Percentiles rank a stretch among this genome's conserved stretches.
Evolutionary conservation across 23 tunicate genomes (phyloP).

Genomic region (Halocynthia roretzi): DNA sequence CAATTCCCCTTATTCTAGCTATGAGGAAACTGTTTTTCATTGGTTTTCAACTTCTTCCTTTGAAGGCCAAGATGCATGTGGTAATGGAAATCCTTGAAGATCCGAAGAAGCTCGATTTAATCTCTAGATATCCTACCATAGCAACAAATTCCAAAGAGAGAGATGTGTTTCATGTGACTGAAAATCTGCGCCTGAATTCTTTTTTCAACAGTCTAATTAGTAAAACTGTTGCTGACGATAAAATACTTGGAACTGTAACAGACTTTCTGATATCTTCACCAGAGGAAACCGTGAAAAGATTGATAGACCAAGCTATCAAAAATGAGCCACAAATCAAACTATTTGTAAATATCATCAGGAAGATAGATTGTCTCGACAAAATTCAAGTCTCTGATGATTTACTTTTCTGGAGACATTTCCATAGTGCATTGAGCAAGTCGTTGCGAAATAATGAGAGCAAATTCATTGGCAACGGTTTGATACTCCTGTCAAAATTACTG

Average conservation of each 20-base stretch:
- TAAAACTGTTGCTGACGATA: neutral
- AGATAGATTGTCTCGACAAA: neutral
- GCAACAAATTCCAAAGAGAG: neutral
- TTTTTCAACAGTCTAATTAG: neutral
- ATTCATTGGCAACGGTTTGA: slow-evolving; percentile 13
- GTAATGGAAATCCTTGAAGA: neutral
- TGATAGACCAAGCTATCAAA: slow-evolving; percentile 1
- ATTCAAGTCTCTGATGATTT: neutral
- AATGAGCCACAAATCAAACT: neutral
- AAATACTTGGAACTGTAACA: neutral
- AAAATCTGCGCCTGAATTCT: neutral
- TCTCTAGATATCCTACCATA: neutral
- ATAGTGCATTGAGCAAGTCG: neutral
- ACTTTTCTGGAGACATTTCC: neutral
- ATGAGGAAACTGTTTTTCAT: neutral
- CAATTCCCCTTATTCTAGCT: neutral
- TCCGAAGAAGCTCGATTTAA: neutral
- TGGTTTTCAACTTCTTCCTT: neutral
- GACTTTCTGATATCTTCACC: neutral
- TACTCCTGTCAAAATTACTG: neutral
- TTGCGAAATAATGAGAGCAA: neutral
- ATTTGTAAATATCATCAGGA: neutral
- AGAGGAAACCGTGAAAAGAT: neutral
- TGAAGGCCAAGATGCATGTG: neutral
- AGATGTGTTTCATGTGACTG: neutral